phyloP scores from a whole-genome alignment of 2,113 vertebrate genomes.

The Thunnus thynnus region DNA sequence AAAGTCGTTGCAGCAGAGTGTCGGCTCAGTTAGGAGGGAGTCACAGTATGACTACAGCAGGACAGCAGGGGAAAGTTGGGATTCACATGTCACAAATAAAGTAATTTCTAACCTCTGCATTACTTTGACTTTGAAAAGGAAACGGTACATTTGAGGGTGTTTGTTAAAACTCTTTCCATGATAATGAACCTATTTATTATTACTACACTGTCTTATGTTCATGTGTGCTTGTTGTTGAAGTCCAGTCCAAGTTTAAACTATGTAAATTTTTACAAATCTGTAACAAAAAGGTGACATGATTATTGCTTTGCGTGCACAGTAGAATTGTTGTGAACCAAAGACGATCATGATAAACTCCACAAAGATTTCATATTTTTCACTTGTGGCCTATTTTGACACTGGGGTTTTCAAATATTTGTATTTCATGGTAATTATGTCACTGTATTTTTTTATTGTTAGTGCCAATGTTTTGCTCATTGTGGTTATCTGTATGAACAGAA shows the following conservation, averaged over 20 bases:
- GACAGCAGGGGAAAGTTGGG: not conserved
- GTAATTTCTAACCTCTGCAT: no score
- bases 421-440: not conserved
- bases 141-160: no score
- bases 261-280: no score
- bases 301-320: no score
- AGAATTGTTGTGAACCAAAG: no score
- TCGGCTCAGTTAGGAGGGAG: not conserved
- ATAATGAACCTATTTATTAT: no score
- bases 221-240: no score
- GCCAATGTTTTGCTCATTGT: conserved; percentile 30
- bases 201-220: no score
- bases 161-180: no score
- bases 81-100: not conserved
- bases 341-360: conserved; percentile 21
- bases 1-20: not conserved
- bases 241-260: no score
- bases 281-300: no score
- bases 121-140: no score
- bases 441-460: not conserved
- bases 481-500: conserved; percentile 33
- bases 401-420: conserved; percentile 6
- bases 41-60: not conserved
- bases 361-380: conserved; percentile 2
- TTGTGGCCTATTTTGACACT: not conserved